phyloP scores from a whole-genome alignment of 2,113 vertebrate genomes.

The Eudyptes chrysolophus region DNA sequence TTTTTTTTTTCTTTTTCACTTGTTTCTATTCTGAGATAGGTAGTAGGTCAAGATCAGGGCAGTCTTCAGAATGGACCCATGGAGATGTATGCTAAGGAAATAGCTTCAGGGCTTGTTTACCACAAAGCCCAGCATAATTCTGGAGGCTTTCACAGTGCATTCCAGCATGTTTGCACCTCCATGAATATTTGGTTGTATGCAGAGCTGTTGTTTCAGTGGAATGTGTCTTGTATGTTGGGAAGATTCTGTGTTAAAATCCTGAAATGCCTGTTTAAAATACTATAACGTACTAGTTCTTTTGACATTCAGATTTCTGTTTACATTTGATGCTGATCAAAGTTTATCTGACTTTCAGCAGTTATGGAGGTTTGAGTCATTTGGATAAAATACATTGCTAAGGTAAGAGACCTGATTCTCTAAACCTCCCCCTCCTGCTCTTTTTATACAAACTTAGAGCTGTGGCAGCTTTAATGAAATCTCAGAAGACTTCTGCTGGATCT shows the following conservation, averaged over 20 bases:
- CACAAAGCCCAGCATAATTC: background rate
- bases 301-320: slow-evolving; percentile 56
- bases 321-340: slow-evolving; percentile 75
- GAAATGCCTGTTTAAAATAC: slow-evolving; percentile 37
- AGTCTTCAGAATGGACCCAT: background rate
- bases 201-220: background rate
- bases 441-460: background rate
- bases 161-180: background rate
- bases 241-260: background rate
- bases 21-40: background rate
- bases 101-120: background rate
- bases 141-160: background rate
- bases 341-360: slow-evolving; percentile 73
- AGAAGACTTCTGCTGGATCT: slow-evolving; percentile 10
- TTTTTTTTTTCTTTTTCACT: background rate
- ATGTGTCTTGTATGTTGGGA: background rate
- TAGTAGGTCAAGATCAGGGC: background rate
- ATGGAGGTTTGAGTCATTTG: slow-evolving; percentile 60
- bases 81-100: background rate
- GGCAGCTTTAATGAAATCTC: background rate
- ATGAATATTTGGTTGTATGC: background rate
- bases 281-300: slow-evolving; percentile 27
- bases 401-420: background rate
- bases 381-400: slow-evolving; percentile 62
- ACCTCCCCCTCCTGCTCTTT: background rate